These are phyloP conservation scores for Steinernema scapterisci DNA, from an alignment of 2,888 invertebrate species.

Conservation along the genomic window DNA sequence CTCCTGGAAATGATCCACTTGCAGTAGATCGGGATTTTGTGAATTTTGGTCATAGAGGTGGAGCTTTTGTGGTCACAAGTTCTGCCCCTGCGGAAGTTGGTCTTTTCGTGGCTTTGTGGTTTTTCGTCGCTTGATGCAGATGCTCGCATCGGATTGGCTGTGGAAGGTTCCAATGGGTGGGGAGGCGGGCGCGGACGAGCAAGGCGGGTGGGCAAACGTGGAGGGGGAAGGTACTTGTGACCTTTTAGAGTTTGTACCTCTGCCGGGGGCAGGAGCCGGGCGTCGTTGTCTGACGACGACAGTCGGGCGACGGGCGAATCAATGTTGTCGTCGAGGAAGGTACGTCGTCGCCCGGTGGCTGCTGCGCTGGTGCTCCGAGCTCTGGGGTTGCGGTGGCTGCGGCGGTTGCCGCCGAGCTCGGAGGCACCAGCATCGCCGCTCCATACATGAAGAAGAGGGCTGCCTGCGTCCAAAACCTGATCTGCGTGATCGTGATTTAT, in stretches of 20 bases:
- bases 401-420: constrained; percentile 8
- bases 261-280: constrained; percentile 19
- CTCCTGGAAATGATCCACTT: no score
- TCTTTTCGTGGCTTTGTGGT: constrained; percentile 9
- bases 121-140: constrained; percentile 1
- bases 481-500: constrained; percentile 33
- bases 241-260: constrained; percentile 29
- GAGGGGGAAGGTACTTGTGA: constrained; percentile 30
- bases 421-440: neutral
- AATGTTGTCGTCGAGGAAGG: constrained; percentile 19
- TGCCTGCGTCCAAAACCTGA: constrained; percentile 4
- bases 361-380: no score
- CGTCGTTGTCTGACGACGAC: neutral
- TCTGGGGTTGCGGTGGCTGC: neutral
- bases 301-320: constrained; percentile 4
- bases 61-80: no score
- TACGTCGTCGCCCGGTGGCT: neutral
- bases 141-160: constrained; percentile 25
- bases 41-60: no score
- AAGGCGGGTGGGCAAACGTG: constrained; percentile 16
- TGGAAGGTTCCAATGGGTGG: constrained; percentile 1
- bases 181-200: neutral
- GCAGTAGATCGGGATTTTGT: no score
- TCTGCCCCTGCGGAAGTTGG: neutral
- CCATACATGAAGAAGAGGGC: no score